phyloP scores from a whole-genome alignment of 2,113 vertebrate species.

The Caranx melampygus region DNA sequence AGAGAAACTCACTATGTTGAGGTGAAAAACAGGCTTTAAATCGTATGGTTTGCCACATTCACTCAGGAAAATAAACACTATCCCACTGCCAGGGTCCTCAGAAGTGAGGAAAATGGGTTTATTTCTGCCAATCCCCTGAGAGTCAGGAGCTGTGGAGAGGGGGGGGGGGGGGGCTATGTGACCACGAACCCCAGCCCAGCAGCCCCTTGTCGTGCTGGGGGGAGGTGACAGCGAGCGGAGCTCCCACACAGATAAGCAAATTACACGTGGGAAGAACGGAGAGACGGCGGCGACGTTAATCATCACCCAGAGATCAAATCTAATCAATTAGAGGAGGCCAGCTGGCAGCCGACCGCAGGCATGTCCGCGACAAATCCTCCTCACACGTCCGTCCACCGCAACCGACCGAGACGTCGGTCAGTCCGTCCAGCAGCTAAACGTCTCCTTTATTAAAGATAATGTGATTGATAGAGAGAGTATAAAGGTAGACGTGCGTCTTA shows the following conservation, averaged over 20 bases:
- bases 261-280: conserved; percentile 35
- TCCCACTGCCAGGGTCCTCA: conserved; percentile 7
- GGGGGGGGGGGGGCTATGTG: conserved; percentile 10
- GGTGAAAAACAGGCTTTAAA: conserved; percentile 33
- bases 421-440: conserved; percentile 10
- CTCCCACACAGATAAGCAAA: conserved; percentile 41
- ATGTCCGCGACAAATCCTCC: conserved; percentile 55
- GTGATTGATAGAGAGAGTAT: not conserved
- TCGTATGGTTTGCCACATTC: conserved; percentile 22
- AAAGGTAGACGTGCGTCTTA: too few species aligned
- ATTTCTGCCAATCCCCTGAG: conserved; percentile 55
- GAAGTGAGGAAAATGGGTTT: conserved; percentile 56
- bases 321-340: conserved; percentile 67
- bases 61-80: conserved; percentile 36
- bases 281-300: conserved; percentile 29
- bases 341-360: conserved; percentile 54
- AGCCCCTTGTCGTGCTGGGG: not conserved
- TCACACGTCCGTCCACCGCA: conserved; percentile 3
- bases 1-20: conserved; percentile 32
- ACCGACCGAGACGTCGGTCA: not conserved
- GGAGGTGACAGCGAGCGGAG: conserved; percentile 1
- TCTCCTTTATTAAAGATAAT: not conserved
- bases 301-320: conserved; percentile 57
- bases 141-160: conserved; percentile 32
- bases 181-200: not conserved